Evolutionary conservation across 2,888 invertebrate species (phyloP).

Genomic region (Chrysopilus asiliformis): DNA sequence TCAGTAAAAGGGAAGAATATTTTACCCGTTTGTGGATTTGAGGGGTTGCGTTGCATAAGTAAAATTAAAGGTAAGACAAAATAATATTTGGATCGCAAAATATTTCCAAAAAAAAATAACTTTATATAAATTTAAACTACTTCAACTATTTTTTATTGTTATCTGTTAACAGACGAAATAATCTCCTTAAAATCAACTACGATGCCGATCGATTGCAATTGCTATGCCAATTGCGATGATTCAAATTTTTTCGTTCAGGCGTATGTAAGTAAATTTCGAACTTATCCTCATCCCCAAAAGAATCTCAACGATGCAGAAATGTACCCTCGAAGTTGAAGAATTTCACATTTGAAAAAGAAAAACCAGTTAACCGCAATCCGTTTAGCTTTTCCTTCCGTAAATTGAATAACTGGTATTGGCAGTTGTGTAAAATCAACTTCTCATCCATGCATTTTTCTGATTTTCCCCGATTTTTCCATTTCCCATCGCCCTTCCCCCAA

Average conservation of each 20-base stretch:
- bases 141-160: too few relatives aligned
- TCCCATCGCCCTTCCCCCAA: too few relatives aligned
- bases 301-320: neutral
- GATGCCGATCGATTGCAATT: slow-evolving; percentile 47
- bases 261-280: slow-evolving; percentile 40
- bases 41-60: slow-evolving; percentile 48
- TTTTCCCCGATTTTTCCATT: too few relatives aligned
- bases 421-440: too few relatives aligned
- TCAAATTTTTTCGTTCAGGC: slow-evolving; percentile 53
- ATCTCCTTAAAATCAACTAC: slow-evolving; percentile 40
- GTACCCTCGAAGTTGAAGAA: neutral
- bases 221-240: slow-evolving; percentile 55
- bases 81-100: too few relatives aligned
- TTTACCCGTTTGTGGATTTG: slow-evolving; percentile 42
- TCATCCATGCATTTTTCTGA: too few relatives aligned
- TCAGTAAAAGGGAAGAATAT: slow-evolving; percentile 28
- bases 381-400: too few relatives aligned
- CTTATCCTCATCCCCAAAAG: neutral
- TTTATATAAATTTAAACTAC: too few relatives aligned
- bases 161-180: slow-evolving; percentile 40
- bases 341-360: too few relatives aligned
- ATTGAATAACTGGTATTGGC: too few relatives aligned
- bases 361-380: too few relatives aligned
- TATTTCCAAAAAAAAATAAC: too few relatives aligned
- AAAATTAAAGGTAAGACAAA: slow-evolving; percentile 43